Base-by-base conservation (phyloP, 2,888 invertebrate genomes). In the Girardia tigrina region DNA sequence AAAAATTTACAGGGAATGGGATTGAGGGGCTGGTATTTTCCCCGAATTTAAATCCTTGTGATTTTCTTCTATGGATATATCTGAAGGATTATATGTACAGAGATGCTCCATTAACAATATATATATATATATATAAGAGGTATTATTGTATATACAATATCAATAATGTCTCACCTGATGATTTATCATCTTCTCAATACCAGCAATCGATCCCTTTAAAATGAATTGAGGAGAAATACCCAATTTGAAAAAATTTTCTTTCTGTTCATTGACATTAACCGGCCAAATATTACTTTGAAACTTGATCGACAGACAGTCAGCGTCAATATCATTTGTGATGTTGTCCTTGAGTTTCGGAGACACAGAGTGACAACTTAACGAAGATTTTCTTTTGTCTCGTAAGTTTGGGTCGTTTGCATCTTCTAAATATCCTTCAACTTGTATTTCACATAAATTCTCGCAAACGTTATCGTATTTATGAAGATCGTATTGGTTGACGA, bases 211-310 rank as follows among this genome's bases (percentile, higher is more conserved):
- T 12, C 56, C 56, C n/a, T 56, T 56, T 16, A 56, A 56, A 6
- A 20, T 56, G n/a, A 70, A 70, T 28, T 78, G 6, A 14, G 42
- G 20, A n/a, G 42, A 42, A n/a, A 28, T 29, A 1, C 70, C 71
- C n/a, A 78, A 79, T n/a, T 78, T 78, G 2, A 83, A 78, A 77
- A 83, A 83, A 12, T 79, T 78, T 74, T 81, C 80, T 74, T 82
- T 82, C 76, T 82, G 81, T 76, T 82, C 81, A 28, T 81, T 79
- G 2, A 81, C 78, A 77, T 82, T 82, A n/a, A 79, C 78, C 23
- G 82, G 81, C 76, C 80, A 80, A 8, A 56, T 56, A 56, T 56
- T 23, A 56, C 56, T 56, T 56, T 56, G 56, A 56, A 56, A 56
- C 23, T 56, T 56, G 4, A 56, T 56, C 23, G 56, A 56, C 4